Evolutionary conservation across 2,888 invertebrate species (phyloP).

Genomic region (Macrosoma leucophasiata): DNA sequence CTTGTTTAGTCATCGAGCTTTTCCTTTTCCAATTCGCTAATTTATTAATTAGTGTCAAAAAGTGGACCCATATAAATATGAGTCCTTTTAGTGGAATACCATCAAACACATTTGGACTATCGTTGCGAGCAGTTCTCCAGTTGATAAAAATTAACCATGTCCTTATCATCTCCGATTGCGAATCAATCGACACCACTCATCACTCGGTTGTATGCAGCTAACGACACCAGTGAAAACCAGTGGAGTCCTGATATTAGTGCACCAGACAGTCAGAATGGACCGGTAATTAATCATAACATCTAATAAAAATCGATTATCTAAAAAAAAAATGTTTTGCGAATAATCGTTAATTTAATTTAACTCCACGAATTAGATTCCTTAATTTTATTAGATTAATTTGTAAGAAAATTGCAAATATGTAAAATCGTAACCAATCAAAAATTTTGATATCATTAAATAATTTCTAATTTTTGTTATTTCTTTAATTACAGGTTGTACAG

Average conservation of each 20-base stretch:
- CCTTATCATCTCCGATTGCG: slow-evolving; percentile 22
- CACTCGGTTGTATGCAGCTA: slow-evolving; percentile 17
- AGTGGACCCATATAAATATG: slow-evolving; percentile 41
- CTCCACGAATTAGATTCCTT: too few relatives aligned
- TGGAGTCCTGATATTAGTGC: slow-evolving; percentile 20
- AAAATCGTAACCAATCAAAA: too few relatives aligned
- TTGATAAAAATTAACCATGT: slow-evolving; percentile 20
- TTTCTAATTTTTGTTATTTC: slow-evolving; percentile 10
- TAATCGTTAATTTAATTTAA: too few relatives aligned
- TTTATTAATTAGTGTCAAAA: slow-evolving; percentile 18
- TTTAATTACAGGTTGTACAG: slow-evolving; percentile 30
- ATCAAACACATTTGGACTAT: slow-evolving; percentile 37
- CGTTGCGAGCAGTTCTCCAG: slow-evolving; percentile 29
- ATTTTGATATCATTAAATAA: slow-evolving; percentile 1
- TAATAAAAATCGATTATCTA: too few relatives aligned
- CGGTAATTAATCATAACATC: slow-evolving; percentile 31
- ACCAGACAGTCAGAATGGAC: slow-evolving; percentile 24
- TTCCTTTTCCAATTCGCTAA: slow-evolving; percentile 15
- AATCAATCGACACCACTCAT: slow-evolving; percentile 18
- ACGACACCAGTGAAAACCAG: slow-evolving; percentile 29
- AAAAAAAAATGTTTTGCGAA: too few relatives aligned
- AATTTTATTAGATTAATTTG: too few relatives aligned
- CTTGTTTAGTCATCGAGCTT: slow-evolving; percentile 22
- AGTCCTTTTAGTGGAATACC: slow-evolving; percentile 29
- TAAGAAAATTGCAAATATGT: too few relatives aligned